A percentile compares a stretch with the other conserved stretches of the same genome.
These are phyloP conservation scores for Sternotherus odoratus DNA, from an alignment of 2,797 vertebrate genomes.

Conservation along the genomic window DNA sequence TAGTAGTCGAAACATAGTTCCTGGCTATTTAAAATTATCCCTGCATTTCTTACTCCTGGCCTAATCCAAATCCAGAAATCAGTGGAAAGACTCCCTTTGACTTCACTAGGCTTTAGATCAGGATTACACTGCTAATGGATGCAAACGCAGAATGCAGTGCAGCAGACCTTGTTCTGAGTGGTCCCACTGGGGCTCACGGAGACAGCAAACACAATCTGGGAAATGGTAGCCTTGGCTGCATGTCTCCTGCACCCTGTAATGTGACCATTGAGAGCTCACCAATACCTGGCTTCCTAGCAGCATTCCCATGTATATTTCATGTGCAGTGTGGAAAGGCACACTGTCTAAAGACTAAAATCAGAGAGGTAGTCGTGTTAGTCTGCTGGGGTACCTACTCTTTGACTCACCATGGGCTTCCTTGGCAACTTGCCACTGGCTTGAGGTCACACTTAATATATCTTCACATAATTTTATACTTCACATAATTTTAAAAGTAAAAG, in stretches of 20 bases:
- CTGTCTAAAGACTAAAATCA: not conserved
- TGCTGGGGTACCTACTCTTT: not conserved
- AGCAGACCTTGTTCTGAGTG: not conserved
- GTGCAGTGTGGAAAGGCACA: rapidly evolving
- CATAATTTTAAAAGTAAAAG: not conserved
- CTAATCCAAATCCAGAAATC: not conserved
- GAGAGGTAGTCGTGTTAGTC: too few species aligned
- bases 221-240: not conserved
- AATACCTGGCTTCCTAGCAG: rapidly evolving
- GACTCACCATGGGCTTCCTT: not conserved
- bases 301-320: not conserved
- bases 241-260: not conserved
- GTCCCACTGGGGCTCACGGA: not conserved
- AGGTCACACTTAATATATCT: not conserved
- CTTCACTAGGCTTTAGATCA: not conserved
- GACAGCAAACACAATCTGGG: not conserved
- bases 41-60: rapidly evolving
- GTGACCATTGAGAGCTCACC: not conserved
- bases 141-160: not conserved
- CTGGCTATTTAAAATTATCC: not conserved
- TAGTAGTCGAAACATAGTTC: not conserved
- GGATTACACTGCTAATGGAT: not conserved
- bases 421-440: not conserved
- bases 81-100: not conserved
- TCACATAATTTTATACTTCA: too few species aligned